Evolutionary conservation across 2,113 vertebrate species (phyloP), one percentile per base, ranked within the genome.

Genomic region (Seriola dumerili): DNA sequence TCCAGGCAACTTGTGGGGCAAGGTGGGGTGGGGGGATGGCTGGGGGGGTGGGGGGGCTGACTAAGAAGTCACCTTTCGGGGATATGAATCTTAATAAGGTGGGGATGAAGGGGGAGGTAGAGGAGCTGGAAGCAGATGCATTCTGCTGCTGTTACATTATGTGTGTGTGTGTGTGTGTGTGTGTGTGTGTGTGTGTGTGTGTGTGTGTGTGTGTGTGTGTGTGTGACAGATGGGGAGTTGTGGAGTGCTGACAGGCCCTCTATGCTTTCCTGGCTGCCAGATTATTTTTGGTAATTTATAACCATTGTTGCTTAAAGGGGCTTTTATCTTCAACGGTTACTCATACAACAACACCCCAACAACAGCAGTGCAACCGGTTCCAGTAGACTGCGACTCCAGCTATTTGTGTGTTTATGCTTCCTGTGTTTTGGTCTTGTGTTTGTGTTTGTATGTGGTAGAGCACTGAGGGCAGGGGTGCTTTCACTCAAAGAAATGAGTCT

Each of bases 41-140:
- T 23, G 23, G 23, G 23, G 23, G 23, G 23, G 23, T 93, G 88
- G 91, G 83, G 38, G 65, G 91, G 91, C 95, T 91, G 80, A 93
- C 93, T 92, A 93, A 94, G 91, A 94, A 95, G 94, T 96, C 95
- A 95, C 95, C 94, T 95, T 95, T 95, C 85, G 72, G 89, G 94
- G 94, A 95, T 94, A 94, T 94, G 95, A 96, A 96, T 96, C 94
- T 94, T 95, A 96, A 96, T 95, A 90, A 94, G 93, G 75, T 89
- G 85, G 83, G 81, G 81, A 76, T 72, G 87, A 80, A 72, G 66
- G 57, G 44, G 54, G 64, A 42, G 65, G 48, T 32, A n/a, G 73
- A 57, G 81, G 72, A 64, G 81, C 59, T 34, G 73, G 59, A 55
- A 80, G 85, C 76, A 85, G 83, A 83, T 83, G 76, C 86, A 81